Evolutionary conservation across 2,888 invertebrate species (phyloP), one percentile per base, ranked within the genome.

Genomic region (Julus scanicus): DNA sequence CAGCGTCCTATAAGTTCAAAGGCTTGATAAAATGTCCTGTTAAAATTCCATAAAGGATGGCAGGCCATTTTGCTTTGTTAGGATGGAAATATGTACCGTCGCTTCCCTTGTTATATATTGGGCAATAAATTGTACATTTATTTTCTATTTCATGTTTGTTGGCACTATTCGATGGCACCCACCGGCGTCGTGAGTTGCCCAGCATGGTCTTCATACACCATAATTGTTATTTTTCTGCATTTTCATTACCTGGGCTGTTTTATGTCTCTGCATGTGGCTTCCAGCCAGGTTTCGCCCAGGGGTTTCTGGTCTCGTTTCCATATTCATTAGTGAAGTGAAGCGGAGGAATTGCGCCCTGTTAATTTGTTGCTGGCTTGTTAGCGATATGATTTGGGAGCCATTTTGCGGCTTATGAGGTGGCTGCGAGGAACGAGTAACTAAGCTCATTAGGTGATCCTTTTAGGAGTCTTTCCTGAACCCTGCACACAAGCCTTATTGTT

Each of bases 361-460:
- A 53, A 53, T 53, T 53, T 53, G 53, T 53, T 53, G 53, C 53
- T 53, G 53, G 53, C 8, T 53, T 53, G 53, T 53, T 53, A 53
- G 53, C 15, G 53, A 53, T 53, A 53, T 53, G 53, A 53, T 53
- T 53, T 53, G 53, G 53, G 53, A 48, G 53, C 53, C 53, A 53
- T 53, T 53, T 53, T 53, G 53, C 53, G 53, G 53, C 53, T 53
- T 53, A 53, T 53, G 53, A 53, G 53, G 53, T 53, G 53, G 53
- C 53, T 53, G 53, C 53, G 11, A 53, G 53, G 13, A 53, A 53
- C 11, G 15, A 15, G 53, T 13, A 53, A 53, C 53, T 15, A 6
- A 13, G 53, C 53, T 53, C 53, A 15, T 53, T 53, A 53, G 53
- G 53, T 53, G 53, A 6, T 15, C n/a, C n/a, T n/a, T n/a, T n/a